phyloP scores from a whole-genome alignment of 2,113 vertebrate genomes.

The Cinclus cinclus region DNA sequence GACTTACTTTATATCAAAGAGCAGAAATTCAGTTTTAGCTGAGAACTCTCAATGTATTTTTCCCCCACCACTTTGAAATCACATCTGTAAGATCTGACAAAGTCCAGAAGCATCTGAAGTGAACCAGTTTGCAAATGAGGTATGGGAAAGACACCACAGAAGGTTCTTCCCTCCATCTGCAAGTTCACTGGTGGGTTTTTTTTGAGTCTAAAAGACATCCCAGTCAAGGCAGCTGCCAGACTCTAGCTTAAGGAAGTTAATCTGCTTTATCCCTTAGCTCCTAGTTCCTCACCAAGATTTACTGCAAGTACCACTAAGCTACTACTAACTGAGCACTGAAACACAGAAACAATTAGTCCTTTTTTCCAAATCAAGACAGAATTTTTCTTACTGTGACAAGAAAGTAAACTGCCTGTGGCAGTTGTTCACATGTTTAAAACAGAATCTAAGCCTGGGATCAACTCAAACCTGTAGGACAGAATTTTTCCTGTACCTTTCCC shows the following conservation, averaged over 20 bases:
- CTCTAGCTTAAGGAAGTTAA: background rate
- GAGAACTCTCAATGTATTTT: background rate
- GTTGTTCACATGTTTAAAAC: background rate
- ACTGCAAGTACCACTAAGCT: background rate
- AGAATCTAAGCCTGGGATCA: background rate
- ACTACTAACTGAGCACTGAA: background rate
- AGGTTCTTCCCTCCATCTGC: background rate
- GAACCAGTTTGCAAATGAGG: background rate
- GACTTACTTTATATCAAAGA: background rate
- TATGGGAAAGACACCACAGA: background rate
- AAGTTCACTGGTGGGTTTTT: background rate
- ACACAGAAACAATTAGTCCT: background rate
- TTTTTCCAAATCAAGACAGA: background rate
- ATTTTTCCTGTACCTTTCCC: conserved; percentile 67
- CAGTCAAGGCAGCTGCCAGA: background rate
- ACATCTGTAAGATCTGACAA: background rate
- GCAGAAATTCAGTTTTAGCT: background rate
- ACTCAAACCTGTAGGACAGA: background rate
- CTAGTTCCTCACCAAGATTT: background rate
- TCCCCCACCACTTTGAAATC: background rate
- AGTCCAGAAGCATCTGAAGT: background rate
- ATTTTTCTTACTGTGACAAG: background rate
- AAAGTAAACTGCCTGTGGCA: background rate
- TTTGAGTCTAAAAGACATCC: background rate
- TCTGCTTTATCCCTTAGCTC: background rate